Evolutionary conservation across 2,113 vertebrate genomes (phyloP), one percentile per base, ranked within the genome.

Genomic region (Phrynocephalus versicolor): DNA sequence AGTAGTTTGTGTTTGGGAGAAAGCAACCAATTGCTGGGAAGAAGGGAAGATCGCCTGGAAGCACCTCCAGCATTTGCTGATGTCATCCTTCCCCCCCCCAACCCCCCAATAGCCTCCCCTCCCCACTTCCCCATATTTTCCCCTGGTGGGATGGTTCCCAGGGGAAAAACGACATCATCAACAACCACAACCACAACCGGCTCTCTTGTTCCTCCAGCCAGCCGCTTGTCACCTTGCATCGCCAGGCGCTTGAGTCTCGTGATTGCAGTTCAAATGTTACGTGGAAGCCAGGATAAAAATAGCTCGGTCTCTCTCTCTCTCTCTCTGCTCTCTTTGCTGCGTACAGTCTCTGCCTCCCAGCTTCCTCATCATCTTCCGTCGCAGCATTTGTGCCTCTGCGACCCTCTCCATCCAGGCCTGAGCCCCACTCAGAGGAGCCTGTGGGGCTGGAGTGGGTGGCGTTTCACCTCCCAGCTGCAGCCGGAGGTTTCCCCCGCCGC

Each of bases 201-300:
- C 30, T n/a, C 12, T 14, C 21, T 8, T 35, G 7, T 45, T 51
- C 41, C 65, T 45, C 41, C 30, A 12, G 37, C 69, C 9, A 27
- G 27, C 2, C 3, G 57, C 58, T 30, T 57, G 79, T 86, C 85
- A 65, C 70, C 60, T 65, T 39, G 41, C 35, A 55, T 81, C 33
- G 27, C n/a, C 77, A 55, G 75, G 30, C 19, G n/a, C 58, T 19
- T 2, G 2, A 6, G 76, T 41, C 84, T 57, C 65, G 79, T 81
- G 85, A 86, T 79, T 74, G 70, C 85, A 25, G 79, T 27, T 37
- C n/a, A n/a, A 10, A 65, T 74, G 3, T 71, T n/a, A 57, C 30
- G n/a, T 39, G 79, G 58, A 74, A 39, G 41, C n/a, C 23, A 37
- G 78, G 85, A 81, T 81, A 81, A 86, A 86, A 86, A 86, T 86